Conservation (phyloP, 2,113 vertebrate genomes). For the Neogobius melanostomus region DNA sequence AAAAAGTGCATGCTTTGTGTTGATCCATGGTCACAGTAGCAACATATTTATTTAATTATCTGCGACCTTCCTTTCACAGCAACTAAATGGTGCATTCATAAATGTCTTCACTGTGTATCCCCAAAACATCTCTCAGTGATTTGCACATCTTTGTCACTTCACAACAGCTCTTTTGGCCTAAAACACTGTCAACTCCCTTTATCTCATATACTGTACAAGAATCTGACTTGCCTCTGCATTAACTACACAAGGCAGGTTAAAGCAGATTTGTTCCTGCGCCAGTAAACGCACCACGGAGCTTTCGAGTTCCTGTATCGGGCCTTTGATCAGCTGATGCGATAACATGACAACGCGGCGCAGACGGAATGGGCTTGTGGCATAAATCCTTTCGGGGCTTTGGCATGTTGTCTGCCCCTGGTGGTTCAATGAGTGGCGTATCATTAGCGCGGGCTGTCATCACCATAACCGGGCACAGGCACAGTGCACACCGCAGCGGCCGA, state of each 20-base stretch:
- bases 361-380: constrained; percentile 26
- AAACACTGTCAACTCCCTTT: neutral
- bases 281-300: constrained; percentile 33
- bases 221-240: neutral
- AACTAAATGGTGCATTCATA: no score
- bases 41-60: no score
- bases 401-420: constrained; percentile 57
- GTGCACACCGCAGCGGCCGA: neutral
- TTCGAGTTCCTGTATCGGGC: constrained; percentile 39
- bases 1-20: no score
- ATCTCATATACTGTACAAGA: neutral
- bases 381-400: constrained; percentile 38
- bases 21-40: no score
- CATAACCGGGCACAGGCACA: constrained; percentile 6
- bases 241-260: constrained; percentile 8
- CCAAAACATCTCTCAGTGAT: no score
- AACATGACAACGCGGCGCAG: constrained; percentile 45
- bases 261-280: constrained; percentile 28
- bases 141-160: no score
- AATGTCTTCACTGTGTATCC: no score
- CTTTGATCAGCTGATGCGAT: constrained; percentile 51
- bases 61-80: no score
- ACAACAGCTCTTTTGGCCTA: neutral
- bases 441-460: constrained; percentile 58
- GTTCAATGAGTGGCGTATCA: constrained; percentile 58